Conservation (phyloP, 2,888 invertebrate genomes). For the Nasonia oneida region DNA sequence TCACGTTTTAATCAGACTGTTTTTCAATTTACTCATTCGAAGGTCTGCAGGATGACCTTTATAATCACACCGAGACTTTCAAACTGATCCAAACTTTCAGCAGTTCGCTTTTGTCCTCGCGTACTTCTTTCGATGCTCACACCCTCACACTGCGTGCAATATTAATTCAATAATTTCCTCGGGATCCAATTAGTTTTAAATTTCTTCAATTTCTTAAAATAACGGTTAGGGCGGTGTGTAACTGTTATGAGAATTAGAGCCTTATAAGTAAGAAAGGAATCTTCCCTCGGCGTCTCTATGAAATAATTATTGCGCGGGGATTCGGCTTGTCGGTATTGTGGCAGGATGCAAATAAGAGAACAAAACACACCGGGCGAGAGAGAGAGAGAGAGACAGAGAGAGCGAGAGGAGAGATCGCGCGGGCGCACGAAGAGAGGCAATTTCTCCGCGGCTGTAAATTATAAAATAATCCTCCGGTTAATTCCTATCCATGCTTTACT, state of each 20-base stretch:
- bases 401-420: constrained; percentile 59
- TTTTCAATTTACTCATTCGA: neutral
- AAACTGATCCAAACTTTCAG: neutral
- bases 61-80: neutral
- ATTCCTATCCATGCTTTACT: constrained; percentile 74
- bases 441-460: constrained; percentile 73
- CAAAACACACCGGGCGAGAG: constrained; percentile 62
- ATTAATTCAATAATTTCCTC: constrained; percentile 31
- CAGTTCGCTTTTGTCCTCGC: neutral
- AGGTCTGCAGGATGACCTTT: neutral
- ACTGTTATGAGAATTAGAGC: constrained; percentile 60
- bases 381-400: constrained; percentile 59
- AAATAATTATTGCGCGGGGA: constrained; percentile 70
- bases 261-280: constrained; percentile 63
- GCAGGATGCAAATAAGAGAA: constrained; percentile 70
- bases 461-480: constrained; percentile 76
- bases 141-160: neutral
- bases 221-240: constrained; percentile 55
- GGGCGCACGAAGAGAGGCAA: constrained; percentile 65
- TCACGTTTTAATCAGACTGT: neutral
- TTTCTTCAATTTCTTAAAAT: constrained; percentile 56
- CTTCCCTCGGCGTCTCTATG: constrained; percentile 65
- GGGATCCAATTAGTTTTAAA: constrained; percentile 25
- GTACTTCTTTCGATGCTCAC: neutral
- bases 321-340: constrained; percentile 65